phyloP scores from a whole-genome alignment of 2,888 invertebrate species.

The Dioctria linearis region DNA sequence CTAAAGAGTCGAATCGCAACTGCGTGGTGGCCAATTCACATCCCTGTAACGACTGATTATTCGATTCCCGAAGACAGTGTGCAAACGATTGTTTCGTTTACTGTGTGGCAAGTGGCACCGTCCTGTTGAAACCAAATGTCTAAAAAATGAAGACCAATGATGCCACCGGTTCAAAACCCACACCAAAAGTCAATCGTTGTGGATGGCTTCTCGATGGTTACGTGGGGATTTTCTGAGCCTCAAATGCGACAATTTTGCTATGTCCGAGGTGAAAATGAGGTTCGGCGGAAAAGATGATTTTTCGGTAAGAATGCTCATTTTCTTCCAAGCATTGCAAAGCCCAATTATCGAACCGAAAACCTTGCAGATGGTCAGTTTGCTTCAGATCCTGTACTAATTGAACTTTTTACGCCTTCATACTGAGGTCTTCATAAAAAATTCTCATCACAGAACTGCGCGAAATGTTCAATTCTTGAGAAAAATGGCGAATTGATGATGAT shows the following conservation, averaged over 20 bases:
- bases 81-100: background rate
- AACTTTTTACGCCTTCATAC: background rate
- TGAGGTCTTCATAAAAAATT: conserved; percentile 2
- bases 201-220: too few species aligned
- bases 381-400: background rate
- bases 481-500: background rate
- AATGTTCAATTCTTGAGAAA: conserved; percentile 22
- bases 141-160: too few species aligned
- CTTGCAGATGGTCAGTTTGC: background rate
- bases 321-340: background rate
- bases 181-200: too few species aligned
- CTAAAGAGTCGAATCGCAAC: too few species aligned
- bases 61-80: background rate
- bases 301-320: conserved; percentile 4
- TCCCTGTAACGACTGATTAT: background rate
- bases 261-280: background rate
- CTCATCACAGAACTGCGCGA: background rate
- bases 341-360: background rate
- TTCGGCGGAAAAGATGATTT: background rate
- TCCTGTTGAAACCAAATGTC: too few species aligned
- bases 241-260: background rate
- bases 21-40: background rate
- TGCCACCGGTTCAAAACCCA: too few species aligned
- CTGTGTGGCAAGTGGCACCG: background rate
- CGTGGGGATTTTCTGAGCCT: background rate